A percentile compares a stretch with the other conserved stretches of the same genome.
These are phyloP conservation scores for Forbesichthys papilliferus DNA, from an alignment of 2,113 vertebrate genomes.

Conservation along the genomic window DNA sequence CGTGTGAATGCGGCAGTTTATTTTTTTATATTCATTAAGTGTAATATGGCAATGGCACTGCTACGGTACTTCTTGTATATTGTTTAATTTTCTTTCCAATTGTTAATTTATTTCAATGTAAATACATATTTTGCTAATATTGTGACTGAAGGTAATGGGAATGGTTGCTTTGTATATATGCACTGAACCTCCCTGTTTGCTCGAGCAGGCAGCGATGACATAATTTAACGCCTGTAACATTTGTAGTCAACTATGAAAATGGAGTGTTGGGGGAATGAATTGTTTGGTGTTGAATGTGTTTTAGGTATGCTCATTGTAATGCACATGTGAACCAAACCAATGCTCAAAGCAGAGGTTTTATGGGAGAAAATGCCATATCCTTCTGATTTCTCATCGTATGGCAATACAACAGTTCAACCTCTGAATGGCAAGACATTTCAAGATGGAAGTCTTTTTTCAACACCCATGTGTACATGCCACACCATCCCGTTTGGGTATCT, in stretches of 20 bases:
- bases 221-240: conserved; percentile 29
- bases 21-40: conserved; percentile 69
- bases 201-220: conserved; percentile 29
- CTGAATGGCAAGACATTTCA: conserved; percentile 22
- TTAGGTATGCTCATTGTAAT: conserved; percentile 38
- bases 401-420: conserved; percentile 60
- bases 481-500: conserved; percentile 34
- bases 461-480: conserved; percentile 40
- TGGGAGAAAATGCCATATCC: conserved; percentile 67
- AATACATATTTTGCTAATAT: conserved; percentile 69
- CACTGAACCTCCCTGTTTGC: conserved; percentile 42
- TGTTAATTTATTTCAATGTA: conserved; percentile 73
- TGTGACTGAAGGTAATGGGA: conserved; percentile 23
- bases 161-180: conserved; percentile 62
- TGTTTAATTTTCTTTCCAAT: conserved; percentile 49
- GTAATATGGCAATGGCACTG: conserved; percentile 66
- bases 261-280: conserved; percentile 9
- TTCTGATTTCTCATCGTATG: conserved; percentile 57
- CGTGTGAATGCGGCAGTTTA: conserved; percentile 47
- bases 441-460: conserved; percentile 53
- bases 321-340: conserved; percentile 46
- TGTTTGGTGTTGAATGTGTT: conserved; percentile 30
- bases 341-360: conserved; percentile 48
- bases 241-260: conserved; percentile 29
- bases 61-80: conserved; percentile 61